phyloP scores from a whole-genome alignment of 1,140 invertebrate species.

The Conus ventricosus region DNA sequence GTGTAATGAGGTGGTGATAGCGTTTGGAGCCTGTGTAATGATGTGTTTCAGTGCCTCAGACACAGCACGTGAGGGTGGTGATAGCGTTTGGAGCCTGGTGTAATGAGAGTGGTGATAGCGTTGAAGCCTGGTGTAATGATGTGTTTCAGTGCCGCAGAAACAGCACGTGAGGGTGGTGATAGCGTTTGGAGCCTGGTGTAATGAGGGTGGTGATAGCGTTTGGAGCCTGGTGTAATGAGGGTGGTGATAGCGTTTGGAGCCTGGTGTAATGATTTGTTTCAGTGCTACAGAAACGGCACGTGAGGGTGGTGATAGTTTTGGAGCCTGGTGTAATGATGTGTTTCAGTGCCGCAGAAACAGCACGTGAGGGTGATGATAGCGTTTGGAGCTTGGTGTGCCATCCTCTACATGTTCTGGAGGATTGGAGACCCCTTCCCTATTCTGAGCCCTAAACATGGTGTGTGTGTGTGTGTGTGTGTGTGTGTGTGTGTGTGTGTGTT shows the following conservation, averaged over 20 bases:
- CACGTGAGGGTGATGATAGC: constrained; percentile 82
- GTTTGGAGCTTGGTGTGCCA: constrained; percentile 90
- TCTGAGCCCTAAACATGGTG: constrained; percentile 91
- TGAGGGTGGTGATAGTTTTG: constrained; percentile 84
- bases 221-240: too few species aligned
- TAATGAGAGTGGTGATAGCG: constrained; percentile 75
- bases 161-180: constrained; percentile 71
- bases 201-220: neutral
- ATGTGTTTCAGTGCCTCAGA: constrained; percentile 42
- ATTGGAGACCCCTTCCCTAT: constrained; percentile 99
- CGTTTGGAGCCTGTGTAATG: too few species aligned
- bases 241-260: constrained; percentile 85
- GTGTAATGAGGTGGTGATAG: too few species aligned
- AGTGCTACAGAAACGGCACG: constrained; percentile 80
- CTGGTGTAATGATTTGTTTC: constrained; percentile 81
- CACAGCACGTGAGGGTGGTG: constrained; percentile 76
- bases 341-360: constrained; percentile 80
- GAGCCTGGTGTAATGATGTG: constrained; percentile 83
- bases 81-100: constrained; percentile 91
- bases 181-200: too few species aligned
- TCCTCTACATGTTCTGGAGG: constrained; percentile 99
- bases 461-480: constrained; percentile 34
- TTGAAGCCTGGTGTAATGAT: too few species aligned
- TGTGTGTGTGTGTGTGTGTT: constrained; percentile 1
- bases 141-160: constrained; percentile 80